Evolutionary conservation across 2,888 invertebrate genomes (phyloP).

Genomic region (Diarsia brunnea): DNA sequence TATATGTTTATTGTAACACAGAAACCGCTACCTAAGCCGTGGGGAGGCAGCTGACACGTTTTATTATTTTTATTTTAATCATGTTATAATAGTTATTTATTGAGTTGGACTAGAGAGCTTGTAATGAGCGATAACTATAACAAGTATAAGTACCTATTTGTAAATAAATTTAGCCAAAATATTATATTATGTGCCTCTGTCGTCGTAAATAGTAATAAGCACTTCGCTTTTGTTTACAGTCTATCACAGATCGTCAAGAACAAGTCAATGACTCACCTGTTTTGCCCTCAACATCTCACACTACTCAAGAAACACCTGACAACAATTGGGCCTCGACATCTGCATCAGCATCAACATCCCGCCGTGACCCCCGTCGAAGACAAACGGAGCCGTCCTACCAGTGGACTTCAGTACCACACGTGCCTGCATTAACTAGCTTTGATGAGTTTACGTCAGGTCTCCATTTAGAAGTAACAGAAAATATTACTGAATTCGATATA

Average conservation of each 20-base stretch:
- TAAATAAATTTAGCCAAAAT: constrained; percentile 40
- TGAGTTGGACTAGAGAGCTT: constrained; percentile 36
- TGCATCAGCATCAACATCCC: constrained; percentile 43
- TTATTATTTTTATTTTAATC: constrained; percentile 29
- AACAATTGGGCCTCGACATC: constrained; percentile 46
- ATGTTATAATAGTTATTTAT: constrained; percentile 35
- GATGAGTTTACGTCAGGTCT: constrained; percentile 46
- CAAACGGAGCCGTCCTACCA: constrained; percentile 45
- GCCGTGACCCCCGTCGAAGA: constrained; percentile 43
- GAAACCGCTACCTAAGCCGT: constrained; percentile 25
- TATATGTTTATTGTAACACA: constrained; percentile 26
- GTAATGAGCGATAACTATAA: constrained; percentile 36
- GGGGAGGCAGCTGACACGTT: constrained; percentile 26
- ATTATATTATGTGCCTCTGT: constrained; percentile 35
- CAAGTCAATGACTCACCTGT: constrained; percentile 35
- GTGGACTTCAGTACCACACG: constrained; percentile 44
- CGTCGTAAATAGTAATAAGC: constrained; percentile 41
- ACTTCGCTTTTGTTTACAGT: constrained; percentile 40
- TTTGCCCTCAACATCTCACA: constrained; percentile 44
- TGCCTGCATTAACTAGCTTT: constrained; percentile 45
- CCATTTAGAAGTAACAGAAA: constrained; percentile 41
- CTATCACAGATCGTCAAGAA: constrained; percentile 44
- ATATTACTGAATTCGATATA: constrained; percentile 45
- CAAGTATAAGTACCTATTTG: constrained; percentile 25
- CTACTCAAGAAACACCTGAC: constrained; percentile 40